Evolutionary conservation across 2,888 invertebrate species (phyloP).

Genomic region (Tetragnatha montana): DNA sequence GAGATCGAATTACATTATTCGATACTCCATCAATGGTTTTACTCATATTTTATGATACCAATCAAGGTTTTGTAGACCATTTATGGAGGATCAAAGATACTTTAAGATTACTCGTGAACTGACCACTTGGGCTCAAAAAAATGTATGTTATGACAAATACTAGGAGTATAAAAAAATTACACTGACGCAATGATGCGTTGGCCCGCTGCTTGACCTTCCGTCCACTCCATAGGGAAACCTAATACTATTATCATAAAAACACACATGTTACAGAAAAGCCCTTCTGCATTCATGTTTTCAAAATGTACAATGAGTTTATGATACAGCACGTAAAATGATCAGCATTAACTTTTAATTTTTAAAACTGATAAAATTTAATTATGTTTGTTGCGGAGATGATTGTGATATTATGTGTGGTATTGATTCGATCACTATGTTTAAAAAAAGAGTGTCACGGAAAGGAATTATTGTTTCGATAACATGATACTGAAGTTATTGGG

Average conservation of each 20-base stretch:
- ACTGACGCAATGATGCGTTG: constrained; percentile 68
- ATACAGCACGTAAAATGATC: constrained; percentile 43
- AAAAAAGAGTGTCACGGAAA: too few species aligned
- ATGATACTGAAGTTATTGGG: too few species aligned
- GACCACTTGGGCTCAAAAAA: constrained; percentile 56
- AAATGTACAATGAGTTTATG: constrained; percentile 6
- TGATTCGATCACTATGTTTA: too few species aligned
- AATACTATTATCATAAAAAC: constrained; percentile 69
- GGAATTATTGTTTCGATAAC: too few species aligned
- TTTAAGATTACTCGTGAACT: constrained; percentile 16
- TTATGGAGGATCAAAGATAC: too few species aligned
- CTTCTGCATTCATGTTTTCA: neutral
- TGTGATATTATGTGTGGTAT: too few species aligned
- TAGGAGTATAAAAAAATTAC: constrained; percentile 67
- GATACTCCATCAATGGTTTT: too few species aligned
- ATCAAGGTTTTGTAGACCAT: too few species aligned
- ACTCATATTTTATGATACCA: too few species aligned
- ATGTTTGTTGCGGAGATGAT: too few species aligned
- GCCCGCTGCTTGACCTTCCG: constrained; percentile 56
- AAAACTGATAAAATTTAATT: too few species aligned
- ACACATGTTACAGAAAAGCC: neutral
- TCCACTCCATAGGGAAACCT: constrained; percentile 68
- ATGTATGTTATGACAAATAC: constrained; percentile 44
- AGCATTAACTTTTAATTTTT: neutral
- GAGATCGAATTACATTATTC: too few species aligned